Conservation (phyloP, 2,113 vertebrate genomes). For the Regulus satrapa region DNA sequence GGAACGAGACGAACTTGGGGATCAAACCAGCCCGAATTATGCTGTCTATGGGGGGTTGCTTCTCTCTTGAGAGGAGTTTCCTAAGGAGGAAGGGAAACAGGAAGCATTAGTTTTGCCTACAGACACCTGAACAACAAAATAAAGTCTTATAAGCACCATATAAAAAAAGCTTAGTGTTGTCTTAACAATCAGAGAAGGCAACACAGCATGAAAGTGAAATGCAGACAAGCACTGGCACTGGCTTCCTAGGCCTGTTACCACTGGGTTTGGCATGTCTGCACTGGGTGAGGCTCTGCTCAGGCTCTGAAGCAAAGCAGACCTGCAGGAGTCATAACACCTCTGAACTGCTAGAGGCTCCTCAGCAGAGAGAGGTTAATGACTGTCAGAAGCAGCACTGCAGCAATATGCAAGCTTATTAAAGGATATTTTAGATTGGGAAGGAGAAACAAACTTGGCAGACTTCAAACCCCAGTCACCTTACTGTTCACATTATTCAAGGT, state of each 20-base stretch:
- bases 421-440: neutral
- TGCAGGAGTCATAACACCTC: neutral
- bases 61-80: constrained; percentile 93
- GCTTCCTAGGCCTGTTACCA: neutral
- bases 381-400: neutral
- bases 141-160: neutral
- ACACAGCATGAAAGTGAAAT: neutral
- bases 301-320: neutral
- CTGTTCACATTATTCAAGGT: neutral
- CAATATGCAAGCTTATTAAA: neutral
- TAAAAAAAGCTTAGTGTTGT: neutral
- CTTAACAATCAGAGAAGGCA: neutral
- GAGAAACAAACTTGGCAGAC: neutral
- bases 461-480: neutral
- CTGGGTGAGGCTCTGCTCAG: neutral
- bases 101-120: neutral
- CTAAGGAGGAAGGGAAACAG: constrained; percentile 59
- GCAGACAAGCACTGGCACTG: neutral
- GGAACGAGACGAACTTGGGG: constrained; percentile 81
- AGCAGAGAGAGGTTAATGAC: neutral
- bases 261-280: neutral
- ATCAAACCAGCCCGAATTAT: constrained; percentile 87
- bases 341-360: neutral
- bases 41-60: constrained; percentile 87
- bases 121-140: neutral